A percentile compares a stretch with the other conserved stretches of the same genome.
phyloP scores from a whole-genome alignment of 2,888 invertebrate species.

The Melieria picta region DNA sequence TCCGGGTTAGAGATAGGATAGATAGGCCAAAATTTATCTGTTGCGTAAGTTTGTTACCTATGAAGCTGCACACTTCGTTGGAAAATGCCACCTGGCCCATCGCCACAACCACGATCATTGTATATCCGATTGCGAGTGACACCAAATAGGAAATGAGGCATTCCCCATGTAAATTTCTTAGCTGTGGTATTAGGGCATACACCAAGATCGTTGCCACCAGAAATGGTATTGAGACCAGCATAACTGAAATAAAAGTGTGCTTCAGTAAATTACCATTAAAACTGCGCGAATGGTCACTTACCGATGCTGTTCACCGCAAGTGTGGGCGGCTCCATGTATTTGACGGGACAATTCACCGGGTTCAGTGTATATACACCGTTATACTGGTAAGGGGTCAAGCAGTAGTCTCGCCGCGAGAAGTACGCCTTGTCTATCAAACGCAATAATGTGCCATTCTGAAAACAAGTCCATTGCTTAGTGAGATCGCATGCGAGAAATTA shows the following conservation, averaged over 20 bases:
- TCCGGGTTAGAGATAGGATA: no score
- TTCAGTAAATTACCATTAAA: background rate
- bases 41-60: no score
- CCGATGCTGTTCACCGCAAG: slow-evolving; percentile 33
- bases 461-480: slow-evolving; percentile 21
- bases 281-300: slow-evolving; percentile 1
- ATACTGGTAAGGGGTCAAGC: slow-evolving; percentile 34
- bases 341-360: slow-evolving; percentile 41
- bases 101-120: slow-evolving; percentile 54
- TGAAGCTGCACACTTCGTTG: no score
- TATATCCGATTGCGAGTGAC: slow-evolving; percentile 72
- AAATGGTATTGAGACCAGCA: slow-evolving; percentile 76
- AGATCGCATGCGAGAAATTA: background rate
- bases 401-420: slow-evolving; percentile 40
- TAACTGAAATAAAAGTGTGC: slow-evolving; percentile 68
- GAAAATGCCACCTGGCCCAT: no score
- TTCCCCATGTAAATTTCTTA: slow-evolving; percentile 77
- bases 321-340: slow-evolving; percentile 4
- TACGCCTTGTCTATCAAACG: slow-evolving; percentile 21
- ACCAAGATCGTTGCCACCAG: slow-evolving; percentile 75
- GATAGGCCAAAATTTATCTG: no score
- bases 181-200: slow-evolving; percentile 74
- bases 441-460: slow-evolving; percentile 38
- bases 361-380: slow-evolving; percentile 30
- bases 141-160: slow-evolving; percentile 77